Conservation (phyloP, 1,140 invertebrate species). For the Zaprionus capensis region DNA sequence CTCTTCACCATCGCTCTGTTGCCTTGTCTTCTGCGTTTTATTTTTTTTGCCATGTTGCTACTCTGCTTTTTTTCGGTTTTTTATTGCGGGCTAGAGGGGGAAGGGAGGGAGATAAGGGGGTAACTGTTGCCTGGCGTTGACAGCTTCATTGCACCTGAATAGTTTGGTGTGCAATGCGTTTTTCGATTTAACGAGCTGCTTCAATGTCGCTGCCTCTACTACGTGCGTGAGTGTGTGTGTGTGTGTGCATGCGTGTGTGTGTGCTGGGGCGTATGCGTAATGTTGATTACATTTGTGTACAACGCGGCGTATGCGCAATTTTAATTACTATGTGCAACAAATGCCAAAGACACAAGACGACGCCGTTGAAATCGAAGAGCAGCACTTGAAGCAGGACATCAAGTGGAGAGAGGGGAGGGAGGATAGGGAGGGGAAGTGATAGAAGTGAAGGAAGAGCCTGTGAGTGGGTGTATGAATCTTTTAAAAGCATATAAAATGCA, state of each 20-base stretch:
- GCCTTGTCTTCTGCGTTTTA: background rate
- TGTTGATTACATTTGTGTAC: slow-evolving; percentile 29
- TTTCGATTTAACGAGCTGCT: slow-evolving; percentile 38
- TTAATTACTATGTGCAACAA: slow-evolving; percentile 45
- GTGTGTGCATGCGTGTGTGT: background rate
- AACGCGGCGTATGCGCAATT: slow-evolving; percentile 41
- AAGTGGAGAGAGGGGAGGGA: background rate
- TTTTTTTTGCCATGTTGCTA: background rate
- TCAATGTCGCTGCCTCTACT: background rate
- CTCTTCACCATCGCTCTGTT: background rate
- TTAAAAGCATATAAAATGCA: background rate
- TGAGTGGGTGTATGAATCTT: background rate
- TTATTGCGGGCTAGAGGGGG: background rate
- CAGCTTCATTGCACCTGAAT: slow-evolving; percentile 50
- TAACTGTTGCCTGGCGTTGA: slow-evolving; percentile 40
- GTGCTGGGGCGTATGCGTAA: slow-evolving; percentile 11
- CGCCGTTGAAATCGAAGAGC: background rate
- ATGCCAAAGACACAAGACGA: slow-evolving; percentile 12
- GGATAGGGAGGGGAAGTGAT: background rate
- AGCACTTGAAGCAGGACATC: background rate
- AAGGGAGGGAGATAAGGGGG: background rate
- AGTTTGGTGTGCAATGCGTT: slow-evolving; percentile 26
- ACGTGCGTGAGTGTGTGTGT: background rate
- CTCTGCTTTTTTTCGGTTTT: slow-evolving; percentile 1
- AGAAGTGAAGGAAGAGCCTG: too few relatives aligned